phyloP scores from a whole-genome alignment of 2,113 vertebrate genomes.

The Myrmophylax atrothorax region DNA sequence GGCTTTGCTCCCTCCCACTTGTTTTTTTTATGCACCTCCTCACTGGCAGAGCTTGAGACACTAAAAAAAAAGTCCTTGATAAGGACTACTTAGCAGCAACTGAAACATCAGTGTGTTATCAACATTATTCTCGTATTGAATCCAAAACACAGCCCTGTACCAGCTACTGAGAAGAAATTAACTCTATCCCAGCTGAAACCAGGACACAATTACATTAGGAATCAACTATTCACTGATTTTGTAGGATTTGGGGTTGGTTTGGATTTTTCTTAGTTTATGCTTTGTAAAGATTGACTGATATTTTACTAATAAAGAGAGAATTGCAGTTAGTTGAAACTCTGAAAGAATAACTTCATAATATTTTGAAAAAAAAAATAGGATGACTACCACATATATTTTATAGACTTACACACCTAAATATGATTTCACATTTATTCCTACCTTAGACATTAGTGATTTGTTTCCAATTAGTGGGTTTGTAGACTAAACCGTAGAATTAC shows the following conservation, averaged over 20 bases:
- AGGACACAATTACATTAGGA: not conserved
- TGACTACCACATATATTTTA: not conserved
- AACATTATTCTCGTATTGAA: not conserved
- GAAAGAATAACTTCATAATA: not conserved
- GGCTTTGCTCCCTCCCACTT: not conserved
- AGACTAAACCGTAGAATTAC: not conserved
- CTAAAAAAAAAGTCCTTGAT: not conserved
- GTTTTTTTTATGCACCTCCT: fast-evolving
- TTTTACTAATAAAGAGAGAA: not conserved
- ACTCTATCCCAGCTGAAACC: not conserved
- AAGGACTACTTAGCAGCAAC: not conserved
- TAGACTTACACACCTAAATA: not conserved
- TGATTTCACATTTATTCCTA: not conserved
- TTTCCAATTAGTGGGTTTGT: not conserved
- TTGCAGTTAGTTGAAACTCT: not conserved
- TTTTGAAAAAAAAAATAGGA: not conserved
- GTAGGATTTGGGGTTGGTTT: not conserved
- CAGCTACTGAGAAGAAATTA: not conserved
- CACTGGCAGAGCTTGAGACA: not conserved
- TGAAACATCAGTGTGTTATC: not conserved
- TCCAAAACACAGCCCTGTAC: not conserved
- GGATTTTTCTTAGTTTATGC: not conserved
- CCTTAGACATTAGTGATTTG: not conserved
- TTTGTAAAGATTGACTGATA: not conserved
- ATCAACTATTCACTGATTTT: not conserved